Percentiles rank a stretch among this genome's conserved stretches.
Evolutionary conservation across 2,888 invertebrate genomes (phyloP).

Genomic region (Acrocera orbiculus): DNA sequence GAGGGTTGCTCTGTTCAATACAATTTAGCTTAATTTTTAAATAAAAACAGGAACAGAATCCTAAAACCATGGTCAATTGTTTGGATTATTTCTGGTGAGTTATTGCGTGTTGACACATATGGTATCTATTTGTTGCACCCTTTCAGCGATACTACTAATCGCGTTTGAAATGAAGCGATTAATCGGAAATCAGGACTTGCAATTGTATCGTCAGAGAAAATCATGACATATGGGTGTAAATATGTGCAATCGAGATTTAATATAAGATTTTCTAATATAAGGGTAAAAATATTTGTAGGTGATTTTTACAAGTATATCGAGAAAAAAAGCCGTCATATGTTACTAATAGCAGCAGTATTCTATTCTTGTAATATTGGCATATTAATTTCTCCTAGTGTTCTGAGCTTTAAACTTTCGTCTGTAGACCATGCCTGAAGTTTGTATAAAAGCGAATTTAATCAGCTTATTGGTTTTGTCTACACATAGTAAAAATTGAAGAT

Average conservation of each 20-base stretch:
- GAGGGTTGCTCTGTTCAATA: too few species aligned
- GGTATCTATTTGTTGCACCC: slow-evolving; percentile 25
- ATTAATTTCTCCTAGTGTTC: too few species aligned
- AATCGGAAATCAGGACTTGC: slow-evolving; percentile 4
- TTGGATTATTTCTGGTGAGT: slow-evolving; percentile 32
- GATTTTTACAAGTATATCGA: slow-evolving; percentile 1
- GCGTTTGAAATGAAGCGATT: neutral
- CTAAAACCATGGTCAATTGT: slow-evolving; percentile 24
- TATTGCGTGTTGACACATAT: slow-evolving; percentile 34
- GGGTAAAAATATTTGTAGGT: too few species aligned
- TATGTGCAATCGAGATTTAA: slow-evolving; percentile 1
- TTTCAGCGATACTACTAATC: neutral
- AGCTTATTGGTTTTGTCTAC: too few species aligned
- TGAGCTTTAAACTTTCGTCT: too few species aligned
- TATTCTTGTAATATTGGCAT: too few species aligned
- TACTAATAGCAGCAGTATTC: neutral
- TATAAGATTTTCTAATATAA: too few species aligned
- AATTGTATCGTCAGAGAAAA: neutral
- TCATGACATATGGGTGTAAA: slow-evolving; percentile 7
- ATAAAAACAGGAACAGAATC: too few species aligned
- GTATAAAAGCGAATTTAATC: too few species aligned
- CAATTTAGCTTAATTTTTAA: too few species aligned
- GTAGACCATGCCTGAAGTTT: too few species aligned
- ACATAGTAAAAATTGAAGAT: too few species aligned
- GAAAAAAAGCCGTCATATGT: neutral